Evolutionary conservation across 2,113 vertebrate genomes (phyloP).

Genomic region (human (Homo sapiens)): GRCh38 chr4:113599501-113600000

Average conservation of each 20-base stretch:
- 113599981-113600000: neutral
- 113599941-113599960: neutral
- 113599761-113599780: neutral
- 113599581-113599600: neutral
- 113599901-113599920: neutral
- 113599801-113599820: neutral
- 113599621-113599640: neutral
- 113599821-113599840: neutral
- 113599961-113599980: neutral
- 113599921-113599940: neutral
- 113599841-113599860: neutral
- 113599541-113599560: neutral
- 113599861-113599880: neutral
- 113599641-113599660: neutral
- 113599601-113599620: neutral
- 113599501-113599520: neutral
- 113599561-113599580: neutral
- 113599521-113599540: neutral
- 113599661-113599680: neutral
- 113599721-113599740: neutral
- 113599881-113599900: neutral
- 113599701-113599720: neutral
- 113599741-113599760: neutral
- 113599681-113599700: neutral
- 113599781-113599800: neutral